Percentiles rank a stretch among this genome's conserved stretches.
Evolutionary conservation across 2,113 vertebrate genomes (phyloP).

Genomic region (Eira barbara): DNA sequence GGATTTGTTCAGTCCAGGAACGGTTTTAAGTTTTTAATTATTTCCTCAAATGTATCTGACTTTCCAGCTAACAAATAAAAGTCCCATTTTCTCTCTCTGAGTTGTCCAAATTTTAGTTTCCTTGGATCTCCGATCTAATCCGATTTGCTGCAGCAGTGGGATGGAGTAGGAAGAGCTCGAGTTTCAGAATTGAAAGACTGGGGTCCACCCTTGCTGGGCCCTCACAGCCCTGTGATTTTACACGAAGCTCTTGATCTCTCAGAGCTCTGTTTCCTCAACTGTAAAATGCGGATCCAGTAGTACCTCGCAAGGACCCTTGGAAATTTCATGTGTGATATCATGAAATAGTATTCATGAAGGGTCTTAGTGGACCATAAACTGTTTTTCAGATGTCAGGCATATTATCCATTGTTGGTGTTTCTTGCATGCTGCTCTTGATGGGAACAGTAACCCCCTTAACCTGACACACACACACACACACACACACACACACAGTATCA

Average conservation of each 20-base stretch:
- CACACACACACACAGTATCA: accelerated
- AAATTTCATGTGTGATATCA: neutral
- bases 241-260: neutral
- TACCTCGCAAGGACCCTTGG: neutral
- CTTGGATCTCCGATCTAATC: neutral
- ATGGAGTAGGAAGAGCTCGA: neutral
- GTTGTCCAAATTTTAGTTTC: neutral
- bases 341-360: neutral
- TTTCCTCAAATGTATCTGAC: neutral
- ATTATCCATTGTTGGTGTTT: neutral
- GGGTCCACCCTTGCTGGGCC: neutral
- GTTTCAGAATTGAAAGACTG: neutral
- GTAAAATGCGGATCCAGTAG: neutral
- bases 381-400: neutral
- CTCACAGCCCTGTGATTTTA: neutral
- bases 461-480: accelerated
- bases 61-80: neutral
- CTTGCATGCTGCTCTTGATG: neutral
- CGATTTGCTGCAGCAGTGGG: neutral
- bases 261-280: neutral
- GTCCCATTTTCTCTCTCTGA: neutral
- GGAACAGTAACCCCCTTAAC: neutral
- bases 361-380: neutral
- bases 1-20: neutral
- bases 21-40: neutral